Evolutionary conservation across 2,113 vertebrate genomes (phyloP), one percentile per base, ranked within the genome.

Genomic region (Alethe diademata): DNA sequence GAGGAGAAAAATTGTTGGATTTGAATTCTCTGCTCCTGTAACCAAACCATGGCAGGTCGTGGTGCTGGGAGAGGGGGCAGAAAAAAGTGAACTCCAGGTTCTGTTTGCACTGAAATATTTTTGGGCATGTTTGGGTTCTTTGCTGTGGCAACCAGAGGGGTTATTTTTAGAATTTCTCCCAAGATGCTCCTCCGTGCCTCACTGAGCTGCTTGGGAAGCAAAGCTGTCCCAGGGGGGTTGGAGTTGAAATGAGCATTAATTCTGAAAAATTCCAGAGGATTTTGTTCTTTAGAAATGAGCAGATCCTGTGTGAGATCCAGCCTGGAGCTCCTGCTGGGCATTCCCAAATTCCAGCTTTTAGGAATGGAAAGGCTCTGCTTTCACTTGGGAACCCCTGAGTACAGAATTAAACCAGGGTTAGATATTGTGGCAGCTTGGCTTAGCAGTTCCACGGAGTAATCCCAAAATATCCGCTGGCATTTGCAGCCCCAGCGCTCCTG

Each of bases 101-200:
- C 78, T 92, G 83, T 93, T 89, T 91, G 91, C 86, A 10, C 70
- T 72, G 62, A 84, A 95, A 95, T 96, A 97, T 95, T 94, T 96
- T 94, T 62, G 31, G 93, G 95, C 70, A 4, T 98, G 96, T 97
- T 97, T 97, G 97, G 86, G 81, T 91, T 35, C 81, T 98, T 96
- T 96, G 94, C 97, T 88, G 92, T 97, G 97, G 97, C 96, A 97
- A 98, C 97, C 84, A 7, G 62, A 62, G 70, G 67, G 56, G 16
- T 85, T 97, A 94, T 96, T 97, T 97, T 96, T 94, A 97, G 97
- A 40, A 17, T 82, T 87, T 95, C 91, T 93, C 95, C 92, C 97
- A 47, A 93, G 93, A 96, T 87, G 86, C 87, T 96, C 31, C 90
- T 96, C 95, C 50, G 13, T 51, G 51, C 81, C 82, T 31, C 60